A percentile compares a stretch with the other conserved stretches of the same genome.
phyloP scores from a whole-genome alignment of 2,888 invertebrate species.

The Melitaea athalia region DNA sequence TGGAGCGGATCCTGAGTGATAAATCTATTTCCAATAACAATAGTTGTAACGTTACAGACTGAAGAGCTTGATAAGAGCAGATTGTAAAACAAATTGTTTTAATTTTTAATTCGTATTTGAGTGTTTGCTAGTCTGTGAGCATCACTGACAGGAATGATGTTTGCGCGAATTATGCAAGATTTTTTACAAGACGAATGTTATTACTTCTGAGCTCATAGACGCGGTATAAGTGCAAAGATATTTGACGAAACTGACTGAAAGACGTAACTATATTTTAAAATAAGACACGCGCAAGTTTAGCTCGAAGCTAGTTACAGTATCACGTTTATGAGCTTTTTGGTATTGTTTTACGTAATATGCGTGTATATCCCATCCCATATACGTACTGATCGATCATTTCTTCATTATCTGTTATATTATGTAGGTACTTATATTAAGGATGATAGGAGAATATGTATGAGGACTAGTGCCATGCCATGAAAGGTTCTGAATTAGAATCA shows the following conservation, averaged over 20 bases:
- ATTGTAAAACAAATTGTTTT: slow-evolving; percentile 36
- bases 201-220: slow-evolving; percentile 36
- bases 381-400: slow-evolving; percentile 46
- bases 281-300: slow-evolving; percentile 8
- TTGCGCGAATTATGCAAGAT: slow-evolving; percentile 81
- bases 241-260: slow-evolving; percentile 20
- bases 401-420: slow-evolving; percentile 50
- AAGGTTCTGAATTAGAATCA: slow-evolving; percentile 81
- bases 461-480: slow-evolving; percentile 82
- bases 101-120: slow-evolving; percentile 51
- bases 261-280: slow-evolving; percentile 23
- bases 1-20: slow-evolving; percentile 41
- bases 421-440: slow-evolving; percentile 65
- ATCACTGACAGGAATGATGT: slow-evolving; percentile 81
- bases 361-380: slow-evolving; percentile 51
- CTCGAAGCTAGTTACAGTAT: slow-evolving; percentile 32
- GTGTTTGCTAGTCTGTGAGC: slow-evolving; percentile 81
- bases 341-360: slow-evolving; percentile 46
- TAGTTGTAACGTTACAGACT: slow-evolving; percentile 30
- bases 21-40: slow-evolving; percentile 31
- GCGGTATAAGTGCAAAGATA: slow-evolving; percentile 16
- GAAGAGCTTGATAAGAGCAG: slow-evolving; percentile 38
- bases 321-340: slow-evolving; percentile 46
- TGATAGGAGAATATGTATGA: slow-evolving; percentile 79
- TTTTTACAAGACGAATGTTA: slow-evolving; percentile 61